phyloP scores from a whole-genome alignment of 1,140 invertebrate species.

The Drosophila trapezifrons region DNA sequence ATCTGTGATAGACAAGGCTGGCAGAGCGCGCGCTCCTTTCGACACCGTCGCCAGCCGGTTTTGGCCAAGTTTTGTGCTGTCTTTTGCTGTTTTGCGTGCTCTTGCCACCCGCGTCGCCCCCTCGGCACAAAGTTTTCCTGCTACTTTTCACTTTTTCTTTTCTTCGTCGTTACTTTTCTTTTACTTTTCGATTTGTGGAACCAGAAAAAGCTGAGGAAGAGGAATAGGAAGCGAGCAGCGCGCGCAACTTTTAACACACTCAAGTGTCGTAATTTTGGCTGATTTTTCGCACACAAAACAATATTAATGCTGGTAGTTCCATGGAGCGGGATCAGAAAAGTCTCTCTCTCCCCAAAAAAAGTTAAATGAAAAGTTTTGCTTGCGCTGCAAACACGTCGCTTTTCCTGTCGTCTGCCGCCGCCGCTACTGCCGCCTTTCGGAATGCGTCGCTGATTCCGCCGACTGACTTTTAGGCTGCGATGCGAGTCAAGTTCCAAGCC shows the following conservation, averaged over 20 bases:
- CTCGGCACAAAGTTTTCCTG: slow-evolving; percentile 58
- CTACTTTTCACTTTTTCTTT: slow-evolving; percentile 71
- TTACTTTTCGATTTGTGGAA: slow-evolving; percentile 74
- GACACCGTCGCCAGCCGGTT: slow-evolving; percentile 67
- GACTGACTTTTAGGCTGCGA: slow-evolving; percentile 76
- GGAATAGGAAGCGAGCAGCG: slow-evolving; percentile 47
- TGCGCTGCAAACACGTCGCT: slow-evolving; percentile 79
- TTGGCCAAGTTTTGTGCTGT: slow-evolving; percentile 74
- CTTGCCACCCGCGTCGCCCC: slow-evolving; percentile 30
- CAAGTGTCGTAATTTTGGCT: slow-evolving; percentile 82
- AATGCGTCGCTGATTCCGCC: slow-evolving; percentile 75
- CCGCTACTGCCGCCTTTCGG: slow-evolving; percentile 37
- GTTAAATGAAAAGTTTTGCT: slow-evolving; percentile 82
- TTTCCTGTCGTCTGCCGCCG: slow-evolving; percentile 67
- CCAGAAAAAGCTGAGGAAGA: slow-evolving; percentile 9
- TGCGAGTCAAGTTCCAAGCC: slow-evolving; percentile 63
- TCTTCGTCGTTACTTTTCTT: slow-evolving; percentile 52
- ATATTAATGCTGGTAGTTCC: slow-evolving; percentile 80
- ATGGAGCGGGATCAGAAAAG: slow-evolving; percentile 25
- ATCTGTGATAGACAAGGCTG: slow-evolving; percentile 56
- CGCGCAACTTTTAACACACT: slow-evolving; percentile 82
- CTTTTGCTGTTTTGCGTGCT: slow-evolving; percentile 80
- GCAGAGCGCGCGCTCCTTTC: slow-evolving; percentile 53
- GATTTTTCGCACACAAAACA: slow-evolving; percentile 82
- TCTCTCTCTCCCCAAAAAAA: slow-evolving; percentile 43